These are phyloP conservation scores for Euzetes globulus DNA, from an alignment of 2,888 invertebrate genomes.

Conservation along the genomic window DNA sequence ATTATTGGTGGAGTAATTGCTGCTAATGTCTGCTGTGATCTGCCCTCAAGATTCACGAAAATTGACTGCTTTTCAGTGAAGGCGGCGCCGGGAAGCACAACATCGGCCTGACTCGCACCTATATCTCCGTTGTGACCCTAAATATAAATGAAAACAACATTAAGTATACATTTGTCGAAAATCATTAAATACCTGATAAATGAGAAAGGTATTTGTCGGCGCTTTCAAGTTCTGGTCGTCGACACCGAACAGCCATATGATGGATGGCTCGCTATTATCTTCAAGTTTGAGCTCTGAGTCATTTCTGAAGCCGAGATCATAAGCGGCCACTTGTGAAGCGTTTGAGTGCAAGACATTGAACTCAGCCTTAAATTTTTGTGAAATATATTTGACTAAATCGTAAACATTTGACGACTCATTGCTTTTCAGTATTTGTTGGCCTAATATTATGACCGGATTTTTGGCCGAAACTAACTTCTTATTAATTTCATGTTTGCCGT, in stretches of 20 bases:
- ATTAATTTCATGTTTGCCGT: slow-evolving; percentile 62
- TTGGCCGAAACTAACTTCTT: slow-evolving; percentile 59
- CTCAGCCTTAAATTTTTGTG: slow-evolving; percentile 49
- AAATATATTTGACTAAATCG: slow-evolving; percentile 28
- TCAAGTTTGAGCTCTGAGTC: slow-evolving; percentile 51
- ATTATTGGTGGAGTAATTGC: slow-evolving; percentile 85
- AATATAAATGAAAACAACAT: background rate
- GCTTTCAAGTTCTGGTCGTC: slow-evolving; percentile 74
- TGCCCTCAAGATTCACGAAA: slow-evolving; percentile 95
- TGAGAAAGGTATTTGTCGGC: slow-evolving; percentile 70
- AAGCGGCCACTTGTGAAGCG: slow-evolving; percentile 67
- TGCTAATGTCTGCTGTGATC: slow-evolving; percentile 78
- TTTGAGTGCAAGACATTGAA: slow-evolving; percentile 90
- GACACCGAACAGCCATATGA: slow-evolving; percentile 87
- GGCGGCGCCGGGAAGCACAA: slow-evolving; percentile 87
- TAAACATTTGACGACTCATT: slow-evolving; percentile 56
- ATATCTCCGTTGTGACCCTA: slow-evolving; percentile 90
- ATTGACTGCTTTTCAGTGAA: slow-evolving; percentile 83
- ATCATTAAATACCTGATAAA: slow-evolving; percentile 56
- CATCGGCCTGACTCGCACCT: slow-evolving; percentile 79
- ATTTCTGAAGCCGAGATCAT: slow-evolving; percentile 86
- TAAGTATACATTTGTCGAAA: slow-evolving; percentile 35
- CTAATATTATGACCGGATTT: slow-evolving; percentile 82
- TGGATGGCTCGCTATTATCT: slow-evolving; percentile 52
- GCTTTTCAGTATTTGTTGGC: slow-evolving; percentile 71